These are phyloP conservation scores for Cosmopolites sordidus DNA, from an alignment of 2,888 invertebrate species.

Conservation along the genomic window DNA sequence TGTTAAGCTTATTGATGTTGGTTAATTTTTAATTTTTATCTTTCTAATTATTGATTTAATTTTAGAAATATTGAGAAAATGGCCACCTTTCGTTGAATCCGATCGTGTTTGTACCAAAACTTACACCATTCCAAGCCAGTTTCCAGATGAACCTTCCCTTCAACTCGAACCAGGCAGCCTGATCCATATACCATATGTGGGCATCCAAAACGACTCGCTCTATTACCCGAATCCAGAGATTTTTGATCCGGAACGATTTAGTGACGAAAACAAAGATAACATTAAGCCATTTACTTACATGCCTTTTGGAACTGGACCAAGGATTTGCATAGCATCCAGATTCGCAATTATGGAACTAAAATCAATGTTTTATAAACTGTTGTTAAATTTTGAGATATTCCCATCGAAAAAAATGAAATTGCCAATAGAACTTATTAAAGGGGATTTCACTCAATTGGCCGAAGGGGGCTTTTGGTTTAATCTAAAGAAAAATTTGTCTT, in stretches of 20 bases:
- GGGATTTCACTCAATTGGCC: conserved; percentile 18
- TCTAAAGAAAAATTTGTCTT: conserved; percentile 6
- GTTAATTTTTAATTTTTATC: too few species aligned
- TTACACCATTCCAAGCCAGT: conserved; percentile 40
- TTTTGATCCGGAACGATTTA: conserved; percentile 45
- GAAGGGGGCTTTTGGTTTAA: conserved; percentile 18
- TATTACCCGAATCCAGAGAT: conserved; percentile 37
- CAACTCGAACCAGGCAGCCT: conserved; percentile 34
- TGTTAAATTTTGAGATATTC: conserved; percentile 34
- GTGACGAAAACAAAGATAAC: conserved; percentile 53
- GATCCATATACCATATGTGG: conserved; percentile 38
- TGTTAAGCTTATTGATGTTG: too few species aligned
- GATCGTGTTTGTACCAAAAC: conserved; percentile 52
- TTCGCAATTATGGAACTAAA: conserved; percentile 38
- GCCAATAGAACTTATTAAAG: conserved; percentile 31
- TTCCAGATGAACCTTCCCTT: conserved; percentile 30
- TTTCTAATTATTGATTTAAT: too few species aligned
- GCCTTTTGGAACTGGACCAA: conserved; percentile 52
- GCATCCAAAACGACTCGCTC: conserved; percentile 36
- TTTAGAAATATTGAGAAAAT: conserved; percentile 31
- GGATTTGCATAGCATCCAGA: conserved; percentile 57
- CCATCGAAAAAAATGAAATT: conserved; percentile 33
- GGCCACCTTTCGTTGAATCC: conserved; percentile 31
- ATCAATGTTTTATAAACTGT: conserved; percentile 31
- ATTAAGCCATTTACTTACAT: conserved; percentile 47